Evolutionary conservation across 2,113 vertebrate species (phyloP), one percentile per base, ranked within the genome.

Genomic region (Scophthalmus maximus): DNA sequence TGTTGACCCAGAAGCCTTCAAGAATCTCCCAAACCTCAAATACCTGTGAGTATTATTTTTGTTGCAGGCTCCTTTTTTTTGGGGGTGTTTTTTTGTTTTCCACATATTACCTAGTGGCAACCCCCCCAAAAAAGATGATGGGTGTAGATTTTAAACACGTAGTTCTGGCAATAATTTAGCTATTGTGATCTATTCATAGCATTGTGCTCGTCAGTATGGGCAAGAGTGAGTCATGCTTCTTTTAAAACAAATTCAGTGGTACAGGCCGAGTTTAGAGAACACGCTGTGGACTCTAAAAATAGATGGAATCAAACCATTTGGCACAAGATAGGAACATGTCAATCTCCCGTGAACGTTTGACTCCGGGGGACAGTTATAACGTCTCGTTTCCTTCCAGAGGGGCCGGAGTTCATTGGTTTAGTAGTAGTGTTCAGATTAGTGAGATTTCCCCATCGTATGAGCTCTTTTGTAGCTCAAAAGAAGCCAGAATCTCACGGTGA

Each of bases 11-110:
- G 93, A 95, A 14, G 97, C 97, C 20, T 96, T 99, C 67, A 92
- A 94, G 84, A 93, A 95, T 49, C 96, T 99, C 7, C 96, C 96
- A 51, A 91, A 94, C 81, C 80, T 99, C 59, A 95, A 96, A 88
- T 98, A 98, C 77, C 91, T 99, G 98, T 99, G 85, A 98, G 98
- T 94, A 92, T 49, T 46, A 8, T 11, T 69, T 61, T 26, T 29
- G n/a, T n/a, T n/a, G n/a, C n/a, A n/a, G n/a, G n/a, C n/a, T n/a
- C n/a, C n/a, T n/a, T n/a, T n/a, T n/a, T n/a, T n/a, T n/a, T n/a
- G n/a, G n/a, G n/a, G n/a, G n/a, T 65, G 1, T 17, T 49, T 30
- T 47, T 15, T 18, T n/a, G 20, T 5, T 6, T n/a, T 4, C 18
- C 17, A 12, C 42, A 34, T 20, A 49, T 25, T 22, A 36, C 50